Percentiles rank a stretch among this genome's conserved stretches.
phyloP scores from a whole-genome alignment of 2,113 vertebrate species.

The Sapajus apella region DNA sequence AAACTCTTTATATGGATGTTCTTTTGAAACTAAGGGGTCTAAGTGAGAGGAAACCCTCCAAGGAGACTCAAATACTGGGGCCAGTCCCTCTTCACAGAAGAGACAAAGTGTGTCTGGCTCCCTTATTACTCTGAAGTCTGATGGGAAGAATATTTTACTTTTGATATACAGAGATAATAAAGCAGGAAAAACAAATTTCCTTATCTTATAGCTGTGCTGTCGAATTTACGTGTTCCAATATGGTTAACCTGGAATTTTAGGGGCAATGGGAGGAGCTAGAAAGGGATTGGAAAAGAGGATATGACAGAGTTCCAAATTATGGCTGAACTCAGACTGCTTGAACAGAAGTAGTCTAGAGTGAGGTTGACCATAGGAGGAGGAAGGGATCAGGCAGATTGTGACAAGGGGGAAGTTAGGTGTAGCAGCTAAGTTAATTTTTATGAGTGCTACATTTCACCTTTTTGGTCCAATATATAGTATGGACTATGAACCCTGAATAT shows the following conservation, averaged over 20 bases:
- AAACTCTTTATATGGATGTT: slow-evolving; percentile 5
- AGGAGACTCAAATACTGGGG: neutral
- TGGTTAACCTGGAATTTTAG: neutral
- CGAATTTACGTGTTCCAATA: neutral
- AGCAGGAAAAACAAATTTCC: neutral
- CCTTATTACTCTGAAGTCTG: neutral
- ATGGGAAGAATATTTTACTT: slow-evolving; percentile 24
- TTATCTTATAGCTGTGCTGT: neutral
- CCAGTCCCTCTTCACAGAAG: neutral
- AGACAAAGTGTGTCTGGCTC: neutral
- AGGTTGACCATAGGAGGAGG: neutral
- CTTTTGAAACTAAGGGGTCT: neutral
- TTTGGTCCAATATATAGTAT: neutral
- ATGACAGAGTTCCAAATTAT: neutral
- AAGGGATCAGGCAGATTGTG: neutral
- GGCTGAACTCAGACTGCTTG: neutral
- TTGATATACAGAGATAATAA: neutral
- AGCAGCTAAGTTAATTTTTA: neutral
- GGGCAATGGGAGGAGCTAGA: neutral
- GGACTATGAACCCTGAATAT: too few relatives aligned
- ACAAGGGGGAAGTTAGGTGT: neutral
- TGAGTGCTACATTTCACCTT: neutral
- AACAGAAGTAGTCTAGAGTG: neutral
- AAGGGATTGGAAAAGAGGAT: neutral
- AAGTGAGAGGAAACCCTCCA: neutral